phyloP scores from a whole-genome alignment of 2,797 vertebrate species.

The Falco biarmicus region DNA sequence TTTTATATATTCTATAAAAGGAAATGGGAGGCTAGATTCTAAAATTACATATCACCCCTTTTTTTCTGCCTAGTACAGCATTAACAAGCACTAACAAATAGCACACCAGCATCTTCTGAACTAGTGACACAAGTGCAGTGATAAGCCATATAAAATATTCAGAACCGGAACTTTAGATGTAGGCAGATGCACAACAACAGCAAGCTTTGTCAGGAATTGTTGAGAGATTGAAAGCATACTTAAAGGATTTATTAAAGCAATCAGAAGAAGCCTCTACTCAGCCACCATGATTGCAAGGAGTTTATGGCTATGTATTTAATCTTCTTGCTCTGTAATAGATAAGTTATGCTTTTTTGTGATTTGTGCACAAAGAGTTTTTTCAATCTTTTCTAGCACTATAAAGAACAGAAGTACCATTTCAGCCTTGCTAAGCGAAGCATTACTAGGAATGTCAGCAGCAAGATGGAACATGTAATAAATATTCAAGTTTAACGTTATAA shows the following conservation, averaged over 20 bases:
- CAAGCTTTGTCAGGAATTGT: slow-evolving; percentile 73
- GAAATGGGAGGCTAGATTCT: slow-evolving; percentile 65
- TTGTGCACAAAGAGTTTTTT: slow-evolving; percentile 75
- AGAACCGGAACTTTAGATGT: slow-evolving; percentile 62
- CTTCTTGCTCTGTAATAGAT: slow-evolving; percentile 66
- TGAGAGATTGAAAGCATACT: slow-evolving; percentile 72
- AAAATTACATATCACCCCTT: slow-evolving; percentile 43
- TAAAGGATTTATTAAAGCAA: slow-evolving; percentile 81
- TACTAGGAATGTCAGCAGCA: slow-evolving; percentile 65
- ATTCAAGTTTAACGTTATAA: slow-evolving; percentile 58
- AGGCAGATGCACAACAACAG: slow-evolving; percentile 72
- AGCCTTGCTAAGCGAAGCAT: slow-evolving; percentile 63
- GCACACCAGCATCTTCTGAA: slow-evolving; percentile 12
- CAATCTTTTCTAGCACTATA: slow-evolving; percentile 53
- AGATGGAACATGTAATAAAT: slow-evolving; percentile 70
- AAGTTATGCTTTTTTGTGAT: slow-evolving; percentile 73
- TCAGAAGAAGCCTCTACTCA: slow-evolving; percentile 55
- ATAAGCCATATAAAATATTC: slow-evolving; percentile 76
- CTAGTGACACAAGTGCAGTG: slow-evolving; percentile 32
- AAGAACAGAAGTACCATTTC: slow-evolving; percentile 54
- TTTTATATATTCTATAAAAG: slow-evolving; percentile 62
- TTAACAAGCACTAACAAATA: slow-evolving; percentile 61
- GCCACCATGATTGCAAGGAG: slow-evolving; percentile 72
- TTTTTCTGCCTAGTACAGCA: slow-evolving; percentile 45
- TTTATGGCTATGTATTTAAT: slow-evolving; percentile 77